Conservation (phyloP, 2,797 vertebrate species). For the Salarias fasciatus region DNA sequence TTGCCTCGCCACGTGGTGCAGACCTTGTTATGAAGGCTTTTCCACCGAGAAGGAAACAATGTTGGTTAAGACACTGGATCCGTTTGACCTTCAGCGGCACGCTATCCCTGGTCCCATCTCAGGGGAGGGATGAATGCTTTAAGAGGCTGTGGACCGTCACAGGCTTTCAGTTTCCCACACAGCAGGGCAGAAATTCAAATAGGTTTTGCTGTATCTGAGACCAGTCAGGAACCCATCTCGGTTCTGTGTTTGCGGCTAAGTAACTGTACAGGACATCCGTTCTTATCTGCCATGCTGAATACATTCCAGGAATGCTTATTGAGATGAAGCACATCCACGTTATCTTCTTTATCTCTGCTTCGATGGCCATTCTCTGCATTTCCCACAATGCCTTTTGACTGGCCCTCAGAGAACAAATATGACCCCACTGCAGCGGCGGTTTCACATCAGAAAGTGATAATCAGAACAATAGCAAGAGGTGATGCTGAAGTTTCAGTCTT, state of each 20-base stretch:
- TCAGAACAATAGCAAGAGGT: neutral
- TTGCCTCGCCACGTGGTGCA: neutral
- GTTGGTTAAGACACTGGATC: neutral
- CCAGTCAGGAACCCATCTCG: neutral
- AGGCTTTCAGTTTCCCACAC: neutral
- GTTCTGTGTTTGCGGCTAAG: neutral
- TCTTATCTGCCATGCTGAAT: conserved; percentile 15
- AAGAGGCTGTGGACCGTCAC: neutral
- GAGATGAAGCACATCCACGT: neutral
- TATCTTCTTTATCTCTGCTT: neutral
- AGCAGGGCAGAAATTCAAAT: neutral
- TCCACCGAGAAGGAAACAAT: neutral
- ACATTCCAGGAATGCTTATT: conserved; percentile 25
- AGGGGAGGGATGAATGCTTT: neutral
- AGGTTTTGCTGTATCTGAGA: neutral
- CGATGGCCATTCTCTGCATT: conserved; percentile 11
- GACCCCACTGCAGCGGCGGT: neutral
- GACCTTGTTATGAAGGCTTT: neutral
- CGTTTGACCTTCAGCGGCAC: neutral
- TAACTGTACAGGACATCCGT: neutral
- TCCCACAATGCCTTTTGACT: conserved; percentile 15
- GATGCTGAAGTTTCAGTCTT: neutral
- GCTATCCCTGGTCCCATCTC: neutral
- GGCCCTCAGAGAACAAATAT: conserved; percentile 6
- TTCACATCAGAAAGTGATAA: neutral